These are phyloP conservation scores for Mastigias papua DNA, from an alignment of 30 jellyfish, hydroid and myxozoan genomes.

Conservation along the genomic window DNA sequence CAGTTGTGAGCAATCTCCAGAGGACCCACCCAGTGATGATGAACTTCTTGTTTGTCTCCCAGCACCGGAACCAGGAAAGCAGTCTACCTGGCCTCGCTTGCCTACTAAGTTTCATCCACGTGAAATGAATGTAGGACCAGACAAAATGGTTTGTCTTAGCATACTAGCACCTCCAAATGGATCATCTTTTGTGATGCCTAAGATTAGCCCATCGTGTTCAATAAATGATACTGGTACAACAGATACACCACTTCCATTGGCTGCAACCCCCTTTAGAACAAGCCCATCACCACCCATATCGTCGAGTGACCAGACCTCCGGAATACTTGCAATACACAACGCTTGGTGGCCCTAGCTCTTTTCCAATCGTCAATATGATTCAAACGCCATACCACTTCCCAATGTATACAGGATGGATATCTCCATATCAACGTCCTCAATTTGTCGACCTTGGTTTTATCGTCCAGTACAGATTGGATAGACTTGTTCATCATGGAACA, in stretches of 20 bases:
- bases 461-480: slow-evolving; percentile 3
- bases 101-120: slow-evolving; percentile 23
- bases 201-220: background rate
- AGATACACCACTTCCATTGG: background rate
- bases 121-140: background rate
- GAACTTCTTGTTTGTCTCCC: background rate
- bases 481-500: slow-evolving; percentile 19
- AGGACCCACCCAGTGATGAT: slow-evolving; percentile 13
- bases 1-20: background rate
- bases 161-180: slow-evolving; percentile 11
- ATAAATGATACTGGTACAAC: background rate
- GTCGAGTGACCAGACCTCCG: slow-evolving; percentile 31
- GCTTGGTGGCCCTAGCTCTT: slow-evolving; percentile 23
- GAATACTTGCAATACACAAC: slow-evolving; percentile 15
- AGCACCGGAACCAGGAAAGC: background rate
- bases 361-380: slow-evolving; percentile 11
- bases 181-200: background rate
- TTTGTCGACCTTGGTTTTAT: background rate
- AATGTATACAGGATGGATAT: background rate
- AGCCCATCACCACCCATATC: slow-evolving; percentile 28
- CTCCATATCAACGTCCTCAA: slow-evolving; percentile 8
- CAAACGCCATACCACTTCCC: slow-evolving; percentile 17
- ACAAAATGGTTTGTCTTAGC: background rate
- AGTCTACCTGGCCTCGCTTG: slow-evolving; percentile 23
- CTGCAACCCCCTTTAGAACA: background rate